Evolutionary conservation across 2,113 vertebrate species (phyloP).

Genomic region (Bambusicola thoracicus): DNA sequence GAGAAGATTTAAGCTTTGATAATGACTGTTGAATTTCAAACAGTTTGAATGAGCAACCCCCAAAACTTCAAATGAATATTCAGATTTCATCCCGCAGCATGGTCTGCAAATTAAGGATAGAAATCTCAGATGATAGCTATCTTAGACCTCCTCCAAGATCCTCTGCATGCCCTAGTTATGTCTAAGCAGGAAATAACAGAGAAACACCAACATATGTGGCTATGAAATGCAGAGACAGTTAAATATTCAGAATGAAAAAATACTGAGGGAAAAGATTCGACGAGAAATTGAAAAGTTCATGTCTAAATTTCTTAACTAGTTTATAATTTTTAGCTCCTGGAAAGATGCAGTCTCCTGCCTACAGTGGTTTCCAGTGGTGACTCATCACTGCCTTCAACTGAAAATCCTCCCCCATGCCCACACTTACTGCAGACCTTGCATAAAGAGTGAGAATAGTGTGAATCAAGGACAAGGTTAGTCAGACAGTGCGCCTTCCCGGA

Average conservation of each 20-base stretch:
- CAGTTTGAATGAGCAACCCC: conserved; percentile 48
- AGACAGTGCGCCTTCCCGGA: background rate
- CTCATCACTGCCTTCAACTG: background rate
- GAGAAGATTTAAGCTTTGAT: conserved; percentile 56
- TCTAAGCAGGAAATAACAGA: conserved; percentile 39
- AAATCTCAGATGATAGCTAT: conserved; percentile 66
- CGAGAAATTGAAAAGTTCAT: background rate
- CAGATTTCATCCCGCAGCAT: conserved; percentile 2
- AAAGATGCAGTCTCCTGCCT: background rate
- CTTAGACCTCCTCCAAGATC: conserved; percentile 63
- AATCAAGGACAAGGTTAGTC: accelerated
- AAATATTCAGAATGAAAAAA: background rate
- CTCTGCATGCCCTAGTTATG: conserved; percentile 47
- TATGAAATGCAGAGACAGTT: background rate
- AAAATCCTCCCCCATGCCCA: background rate
- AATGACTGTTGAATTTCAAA: conserved; percentile 36
- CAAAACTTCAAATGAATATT: conserved; percentile 70
- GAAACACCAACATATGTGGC: background rate
- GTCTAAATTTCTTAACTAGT: background rate
- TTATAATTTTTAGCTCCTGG: background rate
- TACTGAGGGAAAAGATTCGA: background rate
- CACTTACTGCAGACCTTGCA: background rate
- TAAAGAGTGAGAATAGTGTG: background rate
- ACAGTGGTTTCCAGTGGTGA: accelerated
- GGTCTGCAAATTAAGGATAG: conserved; percentile 62